Evolutionary conservation across 2,888 invertebrate genomes (phyloP), one percentile per base, ranked within the genome.

Genomic region (Colletes collaris): DNA sequence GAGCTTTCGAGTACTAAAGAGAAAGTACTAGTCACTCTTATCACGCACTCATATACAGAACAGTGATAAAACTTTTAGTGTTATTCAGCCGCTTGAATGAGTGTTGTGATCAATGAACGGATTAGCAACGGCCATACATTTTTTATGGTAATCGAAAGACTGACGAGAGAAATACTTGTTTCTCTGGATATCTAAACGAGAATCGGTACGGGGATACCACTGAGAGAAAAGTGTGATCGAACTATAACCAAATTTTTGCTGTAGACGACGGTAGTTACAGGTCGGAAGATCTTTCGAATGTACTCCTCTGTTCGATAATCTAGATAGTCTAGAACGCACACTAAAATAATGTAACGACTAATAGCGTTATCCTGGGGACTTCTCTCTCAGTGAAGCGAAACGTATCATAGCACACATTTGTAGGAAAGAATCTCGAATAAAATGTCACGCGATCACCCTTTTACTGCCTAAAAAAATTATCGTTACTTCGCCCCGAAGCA

Each of bases 21-120:
- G 81, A 78, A 84, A 84, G 86, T 86, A 86, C 86, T 86, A 86
- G 86, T 86, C 86, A 86, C 84, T 77, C 65, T 81, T 79, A 81
- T 77, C 78, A 66, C 68, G 53, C 44, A 75, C 58, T 78, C 79
- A 64, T 69, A 70, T 55, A 76, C 70, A 74, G 35, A 76, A 82
- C 63, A 63, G 78, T 76, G 76, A 84, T 84, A 69, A 68, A 81
- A 76, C 63, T 76, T 16, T 70, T 81, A 85, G 75, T 79, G 74
- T 80, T 82, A 84, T 68, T 50, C 71, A 63, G 76, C 62, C 55
- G 81, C 79, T 86, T 84, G 63, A 72, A 66, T 70, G 53, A 66
- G 74, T 73, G 76, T 76, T 62, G 58, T 59, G 49, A 64, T 16
- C 72, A 77, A 62, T 76, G 73, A 79, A 71, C 65, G 69, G 78